Percentiles rank a stretch among this genome's conserved stretches.
These are phyloP conservation scores for Gallinago solitaria DNA, from an alignment of 2,797 vertebrate species.

Conservation along the genomic window DNA sequence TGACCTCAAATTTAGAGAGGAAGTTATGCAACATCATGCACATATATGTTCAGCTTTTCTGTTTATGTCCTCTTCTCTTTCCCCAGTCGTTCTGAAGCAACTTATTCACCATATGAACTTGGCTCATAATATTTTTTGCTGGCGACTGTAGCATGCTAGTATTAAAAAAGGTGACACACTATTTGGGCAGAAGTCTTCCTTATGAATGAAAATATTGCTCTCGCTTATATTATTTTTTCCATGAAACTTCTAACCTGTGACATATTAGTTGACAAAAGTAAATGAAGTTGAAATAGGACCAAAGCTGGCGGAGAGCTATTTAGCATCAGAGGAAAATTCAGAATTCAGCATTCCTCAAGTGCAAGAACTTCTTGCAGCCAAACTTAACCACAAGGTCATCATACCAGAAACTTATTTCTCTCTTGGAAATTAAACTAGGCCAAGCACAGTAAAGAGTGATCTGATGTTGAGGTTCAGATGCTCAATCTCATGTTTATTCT, in stretches of 20 bases:
- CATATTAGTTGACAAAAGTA: conserved; percentile 18
- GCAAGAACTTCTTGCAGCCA: conserved; percentile 2
- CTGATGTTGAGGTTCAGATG: background rate
- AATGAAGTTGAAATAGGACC: conserved; percentile 23
- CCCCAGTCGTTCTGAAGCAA: background rate
- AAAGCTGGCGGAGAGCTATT: background rate
- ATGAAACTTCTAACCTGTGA: background rate
- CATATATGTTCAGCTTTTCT: background rate
- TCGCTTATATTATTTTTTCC: background rate
- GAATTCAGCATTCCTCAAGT: conserved; percentile 4
- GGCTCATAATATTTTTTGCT: background rate
- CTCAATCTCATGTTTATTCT: background rate
- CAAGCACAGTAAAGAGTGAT: background rate
- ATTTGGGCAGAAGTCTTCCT: background rate
- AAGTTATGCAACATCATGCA: background rate
- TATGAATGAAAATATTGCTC: conserved; percentile 17
- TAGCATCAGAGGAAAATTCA: conserved; percentile 2
- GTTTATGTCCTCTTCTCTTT: background rate
- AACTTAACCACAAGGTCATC: background rate
- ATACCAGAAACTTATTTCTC: background rate
- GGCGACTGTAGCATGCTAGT: background rate
- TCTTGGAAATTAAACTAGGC: background rate
- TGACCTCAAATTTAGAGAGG: background rate
- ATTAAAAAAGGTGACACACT: background rate
- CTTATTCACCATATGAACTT: background rate